Evolutionary conservation across 2,888 invertebrate species (phyloP), one percentile per base, ranked within the genome.

Genomic region (Cylindroiulus punctatus): DNA sequence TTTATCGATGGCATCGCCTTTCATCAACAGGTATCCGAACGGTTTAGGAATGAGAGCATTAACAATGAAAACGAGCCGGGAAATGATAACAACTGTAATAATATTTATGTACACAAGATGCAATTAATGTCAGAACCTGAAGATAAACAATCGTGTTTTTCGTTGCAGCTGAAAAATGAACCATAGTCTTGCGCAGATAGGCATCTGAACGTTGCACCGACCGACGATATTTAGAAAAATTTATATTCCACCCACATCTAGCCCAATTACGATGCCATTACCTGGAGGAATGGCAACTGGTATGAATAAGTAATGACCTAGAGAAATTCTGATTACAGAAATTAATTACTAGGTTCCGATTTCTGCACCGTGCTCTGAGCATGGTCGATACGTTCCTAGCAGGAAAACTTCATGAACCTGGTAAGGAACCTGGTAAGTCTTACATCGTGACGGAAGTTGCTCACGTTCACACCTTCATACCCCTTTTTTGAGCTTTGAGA

Each of bases 1-100:
- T 76, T 76, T 76, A 65, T 26, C 65, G 22, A 65, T 26, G 2
- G 30, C 30, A 76, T 76, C 52, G n/a, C 52, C 30, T 76, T 30
- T 76, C 76, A 76, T 76, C 22, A 76, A 76, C 76, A 76, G 30
- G 30, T 76, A 76, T 76, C 30, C 22, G 30, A 76, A 76, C 76
- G 76, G 22, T 76, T 76, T 76, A 76, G 22, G 76, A 76, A 76
- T 76, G 76, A 76, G 76, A 76, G 76, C 76, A 76, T 76, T 76
- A 76, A 76, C 76, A 76, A 76, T 76, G 76, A 76, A 76, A 30
- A 76, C 26, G 76, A 30, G 76, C 76, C 76, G 26, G 30, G 14
- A 3, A 30, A 30, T 30, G 76, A 76, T 76, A 76, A 30, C 76
- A 76, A 76, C 76, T 76, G 76, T 3, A 76, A 76, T 76, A 76